These are phyloP conservation scores for Samia ricini DNA, from an alignment of 1,140 invertebrate genomes.

Conservation along the genomic window DNA sequence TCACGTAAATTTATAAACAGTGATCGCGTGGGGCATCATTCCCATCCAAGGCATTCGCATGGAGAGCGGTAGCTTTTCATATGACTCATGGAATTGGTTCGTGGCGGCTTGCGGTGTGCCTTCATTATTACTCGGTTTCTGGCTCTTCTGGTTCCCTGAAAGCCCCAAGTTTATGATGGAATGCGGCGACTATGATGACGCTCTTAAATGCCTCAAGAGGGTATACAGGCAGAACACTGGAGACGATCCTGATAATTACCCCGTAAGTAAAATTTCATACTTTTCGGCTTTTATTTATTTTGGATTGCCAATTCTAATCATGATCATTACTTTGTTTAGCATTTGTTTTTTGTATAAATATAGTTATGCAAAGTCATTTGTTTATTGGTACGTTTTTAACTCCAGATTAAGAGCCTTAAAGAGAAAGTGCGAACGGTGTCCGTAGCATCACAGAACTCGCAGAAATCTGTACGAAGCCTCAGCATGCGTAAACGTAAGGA, in stretches of 20 bases:
- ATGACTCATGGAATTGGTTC: conserved; percentile 87
- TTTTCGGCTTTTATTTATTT: neutral
- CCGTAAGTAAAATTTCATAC: conserved; percentile 73
- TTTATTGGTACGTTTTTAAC: no score
- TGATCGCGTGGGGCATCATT: conserved; percentile 86
- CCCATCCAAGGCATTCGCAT: conserved; percentile 80
- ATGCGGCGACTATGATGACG: conserved; percentile 85
- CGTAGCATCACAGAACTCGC: conserved; percentile 78
- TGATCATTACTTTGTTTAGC: no score
- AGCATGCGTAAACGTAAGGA: conserved; percentile 83
- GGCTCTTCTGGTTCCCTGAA: conserved; percentile 88
- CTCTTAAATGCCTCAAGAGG: conserved; percentile 82
- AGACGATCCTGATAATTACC: conserved; percentile 81
- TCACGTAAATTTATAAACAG: conserved; percentile 56
- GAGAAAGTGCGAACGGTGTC: conserved; percentile 83
- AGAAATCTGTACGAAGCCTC: conserved; percentile 78
- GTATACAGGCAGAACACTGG: conserved; percentile 86
- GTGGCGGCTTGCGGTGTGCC: conserved; percentile 83
- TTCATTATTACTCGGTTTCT: conserved; percentile 81
- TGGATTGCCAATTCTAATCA: no score
- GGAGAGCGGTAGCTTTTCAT: conserved; percentile 78
- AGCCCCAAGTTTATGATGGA: conserved; percentile 91
- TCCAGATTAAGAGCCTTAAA: conserved; percentile 81
- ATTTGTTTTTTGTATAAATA: no score
- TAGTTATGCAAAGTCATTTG: no score